Evolutionary conservation across 2,113 vertebrate genomes (phyloP).

Genomic region (Struthidea cinerea): DNA sequence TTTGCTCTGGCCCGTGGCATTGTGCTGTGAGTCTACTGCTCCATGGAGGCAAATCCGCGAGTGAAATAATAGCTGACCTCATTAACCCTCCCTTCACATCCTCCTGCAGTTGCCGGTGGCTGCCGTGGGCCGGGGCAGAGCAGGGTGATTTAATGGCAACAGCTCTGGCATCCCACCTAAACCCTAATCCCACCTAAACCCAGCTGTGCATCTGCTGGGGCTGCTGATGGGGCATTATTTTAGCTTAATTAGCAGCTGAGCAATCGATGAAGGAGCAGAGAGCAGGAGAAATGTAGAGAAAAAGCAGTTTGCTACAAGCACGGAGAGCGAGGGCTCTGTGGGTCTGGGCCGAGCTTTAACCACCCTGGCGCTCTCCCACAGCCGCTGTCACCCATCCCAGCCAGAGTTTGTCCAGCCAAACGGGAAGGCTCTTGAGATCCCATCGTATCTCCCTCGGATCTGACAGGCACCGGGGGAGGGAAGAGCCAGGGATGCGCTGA

Average conservation of each 20-base stretch:
- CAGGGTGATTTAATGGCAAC: background rate
- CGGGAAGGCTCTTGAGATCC: background rate
- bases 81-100: background rate
- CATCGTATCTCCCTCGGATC: background rate
- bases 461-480: background rate
- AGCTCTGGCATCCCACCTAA: background rate
- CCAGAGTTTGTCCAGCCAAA: background rate
- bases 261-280: background rate
- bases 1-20: background rate
- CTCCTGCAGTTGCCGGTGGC: background rate
- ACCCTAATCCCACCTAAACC: background rate
- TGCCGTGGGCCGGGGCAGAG: background rate
- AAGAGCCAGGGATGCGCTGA: background rate
- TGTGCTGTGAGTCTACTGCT: background rate
- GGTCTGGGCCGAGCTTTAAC: background rate
- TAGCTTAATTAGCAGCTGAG: background rate
- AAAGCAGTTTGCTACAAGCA: background rate
- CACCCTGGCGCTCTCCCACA: rapidly evolving
- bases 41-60: background rate
- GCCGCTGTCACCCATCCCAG: background rate
- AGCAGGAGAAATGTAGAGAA: background rate
- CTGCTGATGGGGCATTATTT: background rate
- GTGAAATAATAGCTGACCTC: background rate
- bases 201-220: background rate
- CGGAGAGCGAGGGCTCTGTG: background rate